phyloP scores from a whole-genome alignment of 1,140 invertebrate species.

The Bombus confusus region DNA sequence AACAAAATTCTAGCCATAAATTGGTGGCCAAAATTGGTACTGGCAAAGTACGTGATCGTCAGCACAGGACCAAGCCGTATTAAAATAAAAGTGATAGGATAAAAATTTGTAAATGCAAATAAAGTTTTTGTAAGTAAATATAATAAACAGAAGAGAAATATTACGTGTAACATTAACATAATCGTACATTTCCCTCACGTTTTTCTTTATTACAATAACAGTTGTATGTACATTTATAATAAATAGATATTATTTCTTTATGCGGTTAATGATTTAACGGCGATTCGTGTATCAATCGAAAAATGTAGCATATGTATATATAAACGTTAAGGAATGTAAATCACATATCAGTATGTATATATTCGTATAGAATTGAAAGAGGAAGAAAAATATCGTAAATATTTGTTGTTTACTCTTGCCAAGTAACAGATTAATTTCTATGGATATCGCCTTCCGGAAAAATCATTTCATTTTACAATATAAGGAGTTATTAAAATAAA shows the following conservation, averaged over 20 bases:
- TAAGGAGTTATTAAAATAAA: slow-evolving; percentile 44
- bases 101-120: slow-evolving; percentile 57
- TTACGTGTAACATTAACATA: slow-evolving; percentile 49
- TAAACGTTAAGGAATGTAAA: slow-evolving; percentile 68
- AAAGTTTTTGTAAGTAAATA: slow-evolving; percentile 55
- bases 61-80: slow-evolving; percentile 76
- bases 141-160: slow-evolving; percentile 48
- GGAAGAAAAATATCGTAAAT: slow-evolving; percentile 50
- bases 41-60: slow-evolving; percentile 74
- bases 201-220: slow-evolving; percentile 80
- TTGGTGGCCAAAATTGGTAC: slow-evolving; percentile 70
- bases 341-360: slow-evolving; percentile 58
- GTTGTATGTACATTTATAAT: slow-evolving; percentile 80
- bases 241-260: slow-evolving; percentile 78
- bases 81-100: slow-evolving; percentile 61
- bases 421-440: slow-evolving; percentile 41
- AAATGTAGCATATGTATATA: slow-evolving; percentile 69
- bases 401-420: slow-evolving; percentile 41
- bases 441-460: slow-evolving; percentile 34
- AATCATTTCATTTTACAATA: slow-evolving; percentile 1
- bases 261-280: slow-evolving; percentile 74
- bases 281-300: slow-evolving; percentile 72
- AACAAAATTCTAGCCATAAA: slow-evolving; percentile 62
- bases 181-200: slow-evolving; percentile 68
- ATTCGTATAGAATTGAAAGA: slow-evolving; percentile 64